Percentiles rank a stretch among this genome's conserved stretches.
These are phyloP conservation scores for Myrmecobius fasciatus DNA, from an alignment of 2,113 vertebrate species.

Conservation along the genomic window DNA sequence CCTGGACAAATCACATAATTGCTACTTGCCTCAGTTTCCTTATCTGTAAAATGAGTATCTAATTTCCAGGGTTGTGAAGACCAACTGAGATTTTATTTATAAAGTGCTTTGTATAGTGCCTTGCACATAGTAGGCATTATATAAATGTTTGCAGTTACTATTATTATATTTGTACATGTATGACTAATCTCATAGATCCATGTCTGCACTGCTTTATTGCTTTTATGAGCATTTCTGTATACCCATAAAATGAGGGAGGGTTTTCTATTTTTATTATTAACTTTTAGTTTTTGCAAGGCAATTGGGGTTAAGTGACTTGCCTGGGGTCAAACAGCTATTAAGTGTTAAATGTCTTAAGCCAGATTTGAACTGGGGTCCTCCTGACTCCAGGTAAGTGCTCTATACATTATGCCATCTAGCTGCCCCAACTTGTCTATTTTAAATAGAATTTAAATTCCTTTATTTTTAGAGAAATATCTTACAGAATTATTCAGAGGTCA, in stretches of 20 bases:
- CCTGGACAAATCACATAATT: background rate
- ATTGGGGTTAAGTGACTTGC: too few species aligned
- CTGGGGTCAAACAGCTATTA: too few species aligned
- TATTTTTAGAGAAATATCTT: slow-evolving; percentile 45
- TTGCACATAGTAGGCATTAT: background rate
- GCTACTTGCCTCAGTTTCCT: background rate
- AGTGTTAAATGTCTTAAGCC: too few species aligned
- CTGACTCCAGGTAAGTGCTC: too few species aligned
- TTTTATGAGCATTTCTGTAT: slow-evolving; percentile 8
- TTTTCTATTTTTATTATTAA: background rate
- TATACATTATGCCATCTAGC: too few species aligned
- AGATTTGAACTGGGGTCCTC: too few species aligned
- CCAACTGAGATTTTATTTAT: background rate
- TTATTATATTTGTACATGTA: background rate
- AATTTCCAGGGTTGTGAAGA: background rate
- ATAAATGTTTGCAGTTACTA: background rate
- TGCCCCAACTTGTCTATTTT: slow-evolving; percentile 33
- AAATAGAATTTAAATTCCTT: slow-evolving; percentile 49
- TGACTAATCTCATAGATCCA: background rate
- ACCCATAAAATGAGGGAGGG: background rate
- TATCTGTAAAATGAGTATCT: background rate
- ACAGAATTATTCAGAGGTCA: slow-evolving; percentile 56
- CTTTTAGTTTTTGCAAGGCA: background rate
- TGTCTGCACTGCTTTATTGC: background rate
- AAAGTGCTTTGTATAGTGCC: background rate